Percentiles rank a stretch among this genome's conserved stretches.
Conservation (phyloP, 2,888 invertebrate species). For the Sarcophaga caerulescens region DNA sequence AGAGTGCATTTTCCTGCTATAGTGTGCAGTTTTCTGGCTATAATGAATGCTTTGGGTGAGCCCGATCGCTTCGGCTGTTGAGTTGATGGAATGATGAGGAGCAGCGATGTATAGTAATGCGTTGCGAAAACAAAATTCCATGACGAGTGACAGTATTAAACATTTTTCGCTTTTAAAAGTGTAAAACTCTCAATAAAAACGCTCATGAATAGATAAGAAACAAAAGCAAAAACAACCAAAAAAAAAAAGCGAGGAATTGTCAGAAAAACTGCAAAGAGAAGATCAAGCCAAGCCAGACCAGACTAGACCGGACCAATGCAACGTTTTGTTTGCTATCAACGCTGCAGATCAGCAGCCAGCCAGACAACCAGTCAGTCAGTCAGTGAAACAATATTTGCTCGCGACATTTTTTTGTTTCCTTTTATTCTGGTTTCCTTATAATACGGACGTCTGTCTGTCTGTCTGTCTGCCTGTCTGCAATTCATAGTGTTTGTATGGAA, state of each 20-base stretch:
- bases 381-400: constrained; percentile 52
- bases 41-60: constrained; percentile 67
- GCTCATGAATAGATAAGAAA: constrained; percentile 34
- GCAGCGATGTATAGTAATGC: constrained; percentile 69
- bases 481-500: constrained; percentile 21
- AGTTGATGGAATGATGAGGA: constrained; percentile 69
- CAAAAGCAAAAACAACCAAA: constrained; percentile 27
- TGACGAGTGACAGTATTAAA: constrained; percentile 79
- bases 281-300: constrained; percentile 46
- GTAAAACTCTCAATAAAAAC: constrained; percentile 53
- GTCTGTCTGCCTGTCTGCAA: constrained; percentile 15
- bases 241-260: constrained; percentile 10
- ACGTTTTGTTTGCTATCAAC: constrained; percentile 62
- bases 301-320: constrained; percentile 1
- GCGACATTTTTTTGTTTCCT: constrained; percentile 31
- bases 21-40: not conserved
- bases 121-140: constrained; percentile 76
- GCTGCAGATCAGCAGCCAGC: constrained; percentile 53
- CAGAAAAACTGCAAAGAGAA: constrained; percentile 34
- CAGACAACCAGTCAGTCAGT: not conserved
- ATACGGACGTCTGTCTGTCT: not conserved
- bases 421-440: not conserved
- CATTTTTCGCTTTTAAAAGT: constrained; percentile 65
- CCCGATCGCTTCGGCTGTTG: constrained; percentile 67
- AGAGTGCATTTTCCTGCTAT: not conserved